Percentiles rank a stretch among this genome's conserved stretches.
phyloP scores from a whole-genome alignment of 30 jellyfish, hydroid and myxozoan species.

The Nemopilema nomurai region DNA sequence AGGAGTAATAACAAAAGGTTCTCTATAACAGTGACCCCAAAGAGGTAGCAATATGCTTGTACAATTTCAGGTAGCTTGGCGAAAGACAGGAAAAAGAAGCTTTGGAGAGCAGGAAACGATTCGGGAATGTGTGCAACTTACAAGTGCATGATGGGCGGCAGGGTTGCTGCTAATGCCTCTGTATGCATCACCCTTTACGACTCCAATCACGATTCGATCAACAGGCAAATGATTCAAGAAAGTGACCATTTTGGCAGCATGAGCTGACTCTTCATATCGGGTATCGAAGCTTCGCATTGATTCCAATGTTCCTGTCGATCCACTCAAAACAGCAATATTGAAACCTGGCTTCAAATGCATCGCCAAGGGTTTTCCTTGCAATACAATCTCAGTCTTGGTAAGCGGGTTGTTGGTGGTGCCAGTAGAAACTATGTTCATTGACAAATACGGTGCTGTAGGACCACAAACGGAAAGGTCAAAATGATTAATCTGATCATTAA shows the following conservation, averaged over 20 bases:
- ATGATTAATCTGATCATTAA: too few relatives aligned
- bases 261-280: constrained; percentile 11
- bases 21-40: too few relatives aligned
- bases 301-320: constrained; percentile 56
- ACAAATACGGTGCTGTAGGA: constrained; percentile 40
- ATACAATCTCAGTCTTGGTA: neutral
- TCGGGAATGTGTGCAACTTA: neutral
- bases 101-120: too few relatives aligned
- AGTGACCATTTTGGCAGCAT: constrained; percentile 29
- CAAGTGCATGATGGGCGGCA: constrained; percentile 13
- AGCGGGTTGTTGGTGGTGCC: constrained; percentile 25
- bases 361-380: neutral
- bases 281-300: constrained; percentile 28
- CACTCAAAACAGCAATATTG: constrained; percentile 49
- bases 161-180: constrained; percentile 16
- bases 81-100: too few relatives aligned
- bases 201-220: constrained; percentile 53
- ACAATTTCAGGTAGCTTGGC: too few relatives aligned
- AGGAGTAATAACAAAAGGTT: too few relatives aligned
- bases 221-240: constrained; percentile 45
- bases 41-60: too few relatives aligned
- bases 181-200: constrained; percentile 59
- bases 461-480: too few relatives aligned
- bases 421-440: constrained; percentile 29
- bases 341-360: constrained; percentile 26